Percentiles rank a stretch among this genome's conserved stretches.
Evolutionary conservation across 2,797 vertebrate species (phyloP).

Genomic region (Taeniopygia guttata): DNA sequence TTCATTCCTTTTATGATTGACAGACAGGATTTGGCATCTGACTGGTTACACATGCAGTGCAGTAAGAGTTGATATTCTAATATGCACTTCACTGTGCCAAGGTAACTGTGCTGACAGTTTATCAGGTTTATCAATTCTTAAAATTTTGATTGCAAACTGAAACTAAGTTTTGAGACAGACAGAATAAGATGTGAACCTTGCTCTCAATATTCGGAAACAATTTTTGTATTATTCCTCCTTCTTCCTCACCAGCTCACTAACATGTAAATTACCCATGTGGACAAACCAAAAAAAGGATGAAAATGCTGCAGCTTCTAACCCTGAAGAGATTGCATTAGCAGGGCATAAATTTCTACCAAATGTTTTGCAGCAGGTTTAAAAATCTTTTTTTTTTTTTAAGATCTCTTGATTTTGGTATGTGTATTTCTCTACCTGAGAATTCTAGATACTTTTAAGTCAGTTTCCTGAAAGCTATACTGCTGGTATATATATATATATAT

Average conservation of each 20-base stretch:
- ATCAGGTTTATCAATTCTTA: neutral
- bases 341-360: neutral
- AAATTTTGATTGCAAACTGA: neutral
- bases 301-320: neutral
- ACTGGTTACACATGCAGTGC: fast-evolving
- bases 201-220: neutral
- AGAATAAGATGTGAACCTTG: neutral
- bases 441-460: neutral
- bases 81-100: neutral
- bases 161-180: neutral
- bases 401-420: neutral
- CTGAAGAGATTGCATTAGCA: neutral
- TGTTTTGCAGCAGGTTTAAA: neutral
- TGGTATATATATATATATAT: neutral
- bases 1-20: neutral
- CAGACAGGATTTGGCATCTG: fast-evolving
- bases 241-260: neutral
- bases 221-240: neutral
- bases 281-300: neutral
- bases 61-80: neutral
- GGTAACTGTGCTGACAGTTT: neutral
- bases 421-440: neutral
- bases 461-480: neutral
- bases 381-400: neutral
- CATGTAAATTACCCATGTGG: neutral